Percentiles rank a stretch among this genome's conserved stretches.
phyloP scores from a whole-genome alignment of 2,113 vertebrate genomes.

The Siniperca chuatsi region DNA sequence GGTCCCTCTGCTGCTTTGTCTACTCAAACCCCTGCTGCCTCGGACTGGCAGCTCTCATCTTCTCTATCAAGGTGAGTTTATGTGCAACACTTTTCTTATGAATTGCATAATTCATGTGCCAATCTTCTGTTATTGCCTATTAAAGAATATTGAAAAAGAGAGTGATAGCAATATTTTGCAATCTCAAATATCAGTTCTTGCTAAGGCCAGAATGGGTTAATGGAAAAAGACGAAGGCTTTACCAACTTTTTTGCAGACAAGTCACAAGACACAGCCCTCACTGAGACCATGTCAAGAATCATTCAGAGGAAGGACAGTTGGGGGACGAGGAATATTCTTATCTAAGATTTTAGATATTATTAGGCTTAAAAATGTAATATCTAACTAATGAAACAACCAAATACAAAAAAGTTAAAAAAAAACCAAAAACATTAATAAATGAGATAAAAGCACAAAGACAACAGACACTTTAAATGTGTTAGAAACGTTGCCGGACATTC shows the following conservation, averaged over 20 bases:
- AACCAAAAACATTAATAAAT: too few relatives aligned
- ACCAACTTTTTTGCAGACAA: too few relatives aligned
- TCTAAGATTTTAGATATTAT: too few relatives aligned
- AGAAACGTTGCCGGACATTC: too few relatives aligned
- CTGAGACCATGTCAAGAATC: background rate
- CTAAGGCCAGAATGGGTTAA: background rate
- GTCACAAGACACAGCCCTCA: too few relatives aligned
- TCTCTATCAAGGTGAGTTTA: conserved; percentile 72
- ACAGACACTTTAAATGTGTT: too few relatives aligned
- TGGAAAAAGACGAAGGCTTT: too few relatives aligned
- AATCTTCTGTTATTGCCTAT: background rate
- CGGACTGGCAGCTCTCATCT: conserved; percentile 64
- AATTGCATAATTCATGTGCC: background rate
- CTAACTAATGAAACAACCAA: too few relatives aligned
- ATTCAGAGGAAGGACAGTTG: background rate
- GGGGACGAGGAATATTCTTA: background rate
- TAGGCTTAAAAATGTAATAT: too few relatives aligned
- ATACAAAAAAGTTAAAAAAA: too few relatives aligned
- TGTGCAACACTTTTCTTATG: background rate
- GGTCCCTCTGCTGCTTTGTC: conserved; percentile 56
- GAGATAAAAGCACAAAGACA: too few relatives aligned
- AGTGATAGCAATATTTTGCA: background rate
- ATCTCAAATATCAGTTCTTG: background rate
- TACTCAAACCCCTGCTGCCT: conserved; percentile 64
- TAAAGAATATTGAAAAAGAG: background rate